These are phyloP conservation scores for Hyperoodon ampullatus DNA, from an alignment of 2,113 vertebrate genomes.

Conservation along the genomic window DNA sequence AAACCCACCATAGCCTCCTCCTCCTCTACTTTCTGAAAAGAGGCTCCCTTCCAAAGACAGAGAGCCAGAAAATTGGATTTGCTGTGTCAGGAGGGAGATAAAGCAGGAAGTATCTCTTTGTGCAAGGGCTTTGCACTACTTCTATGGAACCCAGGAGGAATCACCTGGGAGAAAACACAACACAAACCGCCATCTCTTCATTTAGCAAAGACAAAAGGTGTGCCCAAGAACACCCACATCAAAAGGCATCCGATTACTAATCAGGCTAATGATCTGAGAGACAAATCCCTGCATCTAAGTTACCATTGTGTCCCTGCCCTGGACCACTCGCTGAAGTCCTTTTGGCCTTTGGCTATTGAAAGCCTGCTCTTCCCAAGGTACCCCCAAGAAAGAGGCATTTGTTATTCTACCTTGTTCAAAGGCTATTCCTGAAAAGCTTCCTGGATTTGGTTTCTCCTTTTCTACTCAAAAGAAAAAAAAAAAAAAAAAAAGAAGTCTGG, in stretches of 20 bases:
- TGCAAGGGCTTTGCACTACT: background rate
- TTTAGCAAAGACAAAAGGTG: slow-evolving; percentile 57
- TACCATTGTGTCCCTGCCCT: slow-evolving; percentile 64
- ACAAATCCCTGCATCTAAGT: slow-evolving; percentile 68
- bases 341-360: slow-evolving; percentile 81
- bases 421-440: slow-evolving; percentile 90
- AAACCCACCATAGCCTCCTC: accelerated
- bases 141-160: background rate
- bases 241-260: slow-evolving; percentile 69
- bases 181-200: background rate
- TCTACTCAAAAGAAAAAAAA: slow-evolving; percentile 74
- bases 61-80: background rate
- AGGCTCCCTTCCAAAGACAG: background rate
- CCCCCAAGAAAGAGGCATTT: slow-evolving; percentile 88
- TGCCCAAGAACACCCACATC: background rate
- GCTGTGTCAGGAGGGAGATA: background rate
- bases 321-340: slow-evolving; percentile 74
- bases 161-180: background rate
- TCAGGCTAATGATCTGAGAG: slow-evolving; percentile 70
- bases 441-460: slow-evolving; percentile 87
- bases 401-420: slow-evolving; percentile 93
- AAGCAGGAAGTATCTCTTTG: background rate
- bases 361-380: slow-evolving; percentile 77
- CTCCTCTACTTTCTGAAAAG: background rate
- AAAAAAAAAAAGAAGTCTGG: slow-evolving; percentile 37